Conservation (phyloP, 2,113 vertebrate genomes). For the Trogon melanurus region DNA sequence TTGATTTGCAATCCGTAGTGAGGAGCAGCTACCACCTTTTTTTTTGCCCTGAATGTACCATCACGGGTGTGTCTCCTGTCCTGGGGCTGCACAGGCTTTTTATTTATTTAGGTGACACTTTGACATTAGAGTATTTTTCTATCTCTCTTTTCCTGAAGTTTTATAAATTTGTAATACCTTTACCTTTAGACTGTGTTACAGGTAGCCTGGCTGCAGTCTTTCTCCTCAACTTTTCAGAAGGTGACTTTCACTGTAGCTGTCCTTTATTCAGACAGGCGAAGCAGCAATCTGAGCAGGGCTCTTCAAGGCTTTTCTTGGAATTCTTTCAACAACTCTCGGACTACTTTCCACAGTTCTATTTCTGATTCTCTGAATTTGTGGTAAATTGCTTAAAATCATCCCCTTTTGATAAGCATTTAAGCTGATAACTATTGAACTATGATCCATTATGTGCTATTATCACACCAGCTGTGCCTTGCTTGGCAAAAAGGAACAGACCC, state of each 20-base stretch:
- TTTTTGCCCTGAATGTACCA: neutral
- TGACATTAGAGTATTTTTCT: neutral
- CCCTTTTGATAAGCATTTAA: neutral
- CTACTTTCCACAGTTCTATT: neutral
- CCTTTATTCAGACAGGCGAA: neutral
- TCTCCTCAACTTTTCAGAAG: neutral
- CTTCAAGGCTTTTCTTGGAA: neutral
- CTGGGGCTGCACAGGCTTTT: neutral
- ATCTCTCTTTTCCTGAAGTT: neutral
- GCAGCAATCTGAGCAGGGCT: neutral
- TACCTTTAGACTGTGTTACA: neutral
- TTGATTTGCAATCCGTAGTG: neutral
- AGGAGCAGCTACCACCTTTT: neutral
- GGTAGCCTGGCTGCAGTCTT: neutral
- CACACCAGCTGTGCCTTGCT: slow-evolving; percentile 4
- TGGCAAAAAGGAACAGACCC: neutral
- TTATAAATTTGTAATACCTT: neutral
- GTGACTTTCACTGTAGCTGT: neutral
- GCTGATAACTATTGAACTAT: neutral
- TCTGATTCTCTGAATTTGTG: neutral
- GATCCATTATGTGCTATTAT: neutral
- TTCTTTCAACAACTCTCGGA: neutral
- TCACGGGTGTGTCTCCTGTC: neutral
- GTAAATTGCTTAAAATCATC: slow-evolving; percentile 27
- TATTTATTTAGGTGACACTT: neutral